Evolutionary conservation across 2,888 invertebrate genomes (phyloP).

Genomic region (Drosophila helvetica): DNA sequence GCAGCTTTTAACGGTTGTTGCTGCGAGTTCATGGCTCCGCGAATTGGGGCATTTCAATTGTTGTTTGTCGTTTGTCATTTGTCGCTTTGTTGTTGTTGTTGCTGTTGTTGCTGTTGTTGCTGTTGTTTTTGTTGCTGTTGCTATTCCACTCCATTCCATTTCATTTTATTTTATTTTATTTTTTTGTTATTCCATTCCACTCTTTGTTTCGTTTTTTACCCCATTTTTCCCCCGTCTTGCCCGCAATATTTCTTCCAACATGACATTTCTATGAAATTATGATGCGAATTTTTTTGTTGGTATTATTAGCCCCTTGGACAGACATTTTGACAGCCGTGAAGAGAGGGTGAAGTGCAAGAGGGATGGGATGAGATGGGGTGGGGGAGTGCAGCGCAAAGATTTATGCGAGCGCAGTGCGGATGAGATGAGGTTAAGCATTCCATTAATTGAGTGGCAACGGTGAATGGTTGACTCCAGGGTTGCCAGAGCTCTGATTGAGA

Average conservation of each 20-base stretch:
- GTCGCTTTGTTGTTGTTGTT: conserved; percentile 5
- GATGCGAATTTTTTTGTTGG: conserved; percentile 63
- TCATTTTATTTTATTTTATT: conserved; percentile 28
- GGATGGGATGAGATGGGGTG: no score
- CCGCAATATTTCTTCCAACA: conserved; percentile 50
- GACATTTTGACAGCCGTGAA: conserved; percentile 69
- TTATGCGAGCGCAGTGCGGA: background rate
- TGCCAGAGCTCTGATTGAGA: background rate
- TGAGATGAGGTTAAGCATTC: conserved; percentile 10
- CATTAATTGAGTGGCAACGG: background rate
- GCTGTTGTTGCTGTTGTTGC: conserved; percentile 2
- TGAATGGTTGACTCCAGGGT: background rate
- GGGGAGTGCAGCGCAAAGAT: background rate
- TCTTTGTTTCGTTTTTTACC: conserved; percentile 21
- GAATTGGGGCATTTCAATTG: conserved; percentile 74
- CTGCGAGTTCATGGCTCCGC: conserved; percentile 74
- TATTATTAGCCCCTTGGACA: conserved; percentile 63
- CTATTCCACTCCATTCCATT: conserved; percentile 29
- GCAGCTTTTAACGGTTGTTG: conserved; percentile 61
- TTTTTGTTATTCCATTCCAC: conserved; percentile 20
- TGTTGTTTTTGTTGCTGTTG: conserved; percentile 17
- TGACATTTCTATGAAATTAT: conserved; percentile 65
- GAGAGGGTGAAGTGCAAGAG: conserved; percentile 33
- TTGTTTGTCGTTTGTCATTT: conserved; percentile 10
- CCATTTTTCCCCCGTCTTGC: conserved; percentile 44